Evolutionary conservation across 2,797 vertebrate genomes (phyloP), one percentile per base, ranked within the genome.

Genomic region (Buceros bicornis): DNA sequence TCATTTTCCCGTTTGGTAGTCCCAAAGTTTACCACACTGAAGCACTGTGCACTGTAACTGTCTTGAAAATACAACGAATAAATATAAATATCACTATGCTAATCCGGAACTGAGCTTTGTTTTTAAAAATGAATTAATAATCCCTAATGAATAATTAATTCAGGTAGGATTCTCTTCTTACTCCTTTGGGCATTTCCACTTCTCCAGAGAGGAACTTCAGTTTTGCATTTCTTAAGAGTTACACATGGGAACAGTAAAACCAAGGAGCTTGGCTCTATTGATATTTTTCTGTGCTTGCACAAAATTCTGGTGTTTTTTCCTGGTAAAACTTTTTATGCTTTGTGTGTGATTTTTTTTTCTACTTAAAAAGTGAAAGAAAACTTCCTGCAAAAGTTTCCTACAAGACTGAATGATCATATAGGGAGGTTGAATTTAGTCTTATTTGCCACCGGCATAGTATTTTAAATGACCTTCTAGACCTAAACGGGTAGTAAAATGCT

Each of bases 131-230:
- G 21, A 13, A 51, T 87, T 57, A 77, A 77, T 77, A 85, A 65
- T 80, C 53, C 15, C 25, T 87, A 16, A 42, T 94, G 76, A 93
- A 91, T 91, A 92, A 90, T 93, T 92, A 71, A 91, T 86, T 77
- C 61, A 62, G 35, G 11, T 29, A 83, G 21, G 21, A 69, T 74
- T 83, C 42, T 89, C 1, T 51, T 57, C 48, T 87, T 80, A 64
- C 13, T 84, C 78, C 78, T 80, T 51, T 42, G 78, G 69, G 86
- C 60, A 56, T 73, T 70, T 5, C 16, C 11, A 16, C 15, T 65
- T 84, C 86, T 71, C 86, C 54, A 51, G 80, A 86, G 88, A 21
- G 9, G 26, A 77, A 13, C 78, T 80, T 82, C 18, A 40, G 37
- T 84, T 90, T 91, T 94, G 33, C 69, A 81, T 92, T 94, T 95